These are phyloP conservation scores for Myotis brandtii DNA, from an alignment of 2,113 vertebrate species.

Conservation along the genomic window DNA sequence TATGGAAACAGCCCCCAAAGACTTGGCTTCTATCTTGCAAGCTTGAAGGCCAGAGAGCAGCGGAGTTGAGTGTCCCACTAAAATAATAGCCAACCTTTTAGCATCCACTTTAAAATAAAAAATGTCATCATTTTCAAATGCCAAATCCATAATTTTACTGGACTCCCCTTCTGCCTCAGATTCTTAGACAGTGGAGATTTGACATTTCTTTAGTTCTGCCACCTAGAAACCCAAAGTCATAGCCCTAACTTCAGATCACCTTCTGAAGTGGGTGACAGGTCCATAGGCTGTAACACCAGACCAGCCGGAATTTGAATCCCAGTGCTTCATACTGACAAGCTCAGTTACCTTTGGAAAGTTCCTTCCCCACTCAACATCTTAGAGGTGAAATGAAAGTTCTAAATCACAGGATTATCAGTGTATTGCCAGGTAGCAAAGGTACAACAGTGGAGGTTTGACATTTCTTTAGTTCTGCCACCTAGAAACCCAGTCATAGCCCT, in stretches of 20 bases:
- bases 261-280: background rate
- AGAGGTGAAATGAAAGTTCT: background rate
- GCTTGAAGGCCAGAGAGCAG: background rate
- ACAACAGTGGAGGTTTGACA: background rate
- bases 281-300: background rate
- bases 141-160: background rate
- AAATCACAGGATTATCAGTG: background rate
- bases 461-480: background rate
- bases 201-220: background rate
- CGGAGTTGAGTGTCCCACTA: background rate
- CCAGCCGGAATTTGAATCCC: background rate
- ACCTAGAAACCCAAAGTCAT: background rate
- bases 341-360: background rate
- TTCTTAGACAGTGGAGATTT: background rate
- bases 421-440: background rate
- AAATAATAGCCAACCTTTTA: constrained; percentile 7
- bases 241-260: background rate
- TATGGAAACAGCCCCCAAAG: background rate
- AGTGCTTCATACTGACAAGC: background rate
- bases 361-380: background rate
- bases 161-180: background rate
- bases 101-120: constrained; percentile 11
- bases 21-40: background rate
- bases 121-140: constrained; percentile 27
- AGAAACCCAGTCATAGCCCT: background rate